These are phyloP conservation scores for Lottia gigantea DNA, from an alignment of 2,888 invertebrate genomes.

Conservation along the genomic window DNA sequence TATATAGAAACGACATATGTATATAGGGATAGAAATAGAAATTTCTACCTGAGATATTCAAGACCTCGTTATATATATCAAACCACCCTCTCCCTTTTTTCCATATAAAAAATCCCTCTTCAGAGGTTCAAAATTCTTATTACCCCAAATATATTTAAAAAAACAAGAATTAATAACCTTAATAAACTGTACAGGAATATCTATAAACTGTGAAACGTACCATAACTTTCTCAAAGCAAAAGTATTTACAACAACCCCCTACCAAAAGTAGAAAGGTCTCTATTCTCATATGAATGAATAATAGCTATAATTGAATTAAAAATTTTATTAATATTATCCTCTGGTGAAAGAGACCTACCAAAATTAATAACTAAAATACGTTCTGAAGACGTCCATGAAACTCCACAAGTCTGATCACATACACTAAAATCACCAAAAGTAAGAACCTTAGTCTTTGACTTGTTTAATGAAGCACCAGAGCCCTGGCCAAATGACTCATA, in stretches of 20 bases:
- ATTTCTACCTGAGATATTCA: no score
- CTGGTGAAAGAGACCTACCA: background rate
- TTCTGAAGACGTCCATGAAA: background rate
- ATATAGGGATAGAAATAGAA: no score
- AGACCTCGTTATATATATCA: no score
- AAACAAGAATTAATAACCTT: background rate
- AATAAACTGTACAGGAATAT: background rate
- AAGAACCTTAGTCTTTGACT: background rate
- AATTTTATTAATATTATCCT: background rate
- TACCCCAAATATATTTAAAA: no score
- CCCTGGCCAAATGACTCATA: background rate
- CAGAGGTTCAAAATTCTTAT: no score
- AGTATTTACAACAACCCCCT: background rate
- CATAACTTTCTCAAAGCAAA: background rate
- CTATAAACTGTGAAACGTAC: background rate
- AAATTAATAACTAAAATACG: background rate
- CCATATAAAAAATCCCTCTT: no score
- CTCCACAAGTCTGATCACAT: background rate
- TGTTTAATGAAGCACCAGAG: background rate
- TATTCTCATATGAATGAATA: background rate
- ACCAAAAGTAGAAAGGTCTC: background rate
- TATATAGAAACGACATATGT: no score
- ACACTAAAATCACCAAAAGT: background rate
- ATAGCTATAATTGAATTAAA: background rate
- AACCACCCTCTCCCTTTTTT: no score